These are phyloP conservation scores for Spinibarbus caldwelli DNA, from an alignment of 2,797 vertebrate species.

Conservation along the genomic window DNA sequence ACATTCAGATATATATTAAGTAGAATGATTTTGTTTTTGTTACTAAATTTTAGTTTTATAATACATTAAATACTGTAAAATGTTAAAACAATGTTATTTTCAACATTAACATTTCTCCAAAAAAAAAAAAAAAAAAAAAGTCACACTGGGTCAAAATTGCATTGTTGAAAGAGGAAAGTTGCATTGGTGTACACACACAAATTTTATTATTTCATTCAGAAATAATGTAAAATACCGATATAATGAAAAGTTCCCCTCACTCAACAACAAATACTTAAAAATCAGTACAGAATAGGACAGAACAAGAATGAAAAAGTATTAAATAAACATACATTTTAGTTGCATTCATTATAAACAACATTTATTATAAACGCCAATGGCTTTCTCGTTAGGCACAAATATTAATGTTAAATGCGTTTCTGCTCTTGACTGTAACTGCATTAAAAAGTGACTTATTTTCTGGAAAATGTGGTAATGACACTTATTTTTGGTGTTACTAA, in stretches of 20 bases:
- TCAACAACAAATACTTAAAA: too few species aligned
- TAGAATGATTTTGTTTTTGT: background rate
- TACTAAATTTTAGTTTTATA: background rate
- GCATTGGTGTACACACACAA: background rate
- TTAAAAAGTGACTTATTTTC: background rate
- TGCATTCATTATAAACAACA: too few species aligned
- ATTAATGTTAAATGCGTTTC: too few species aligned
- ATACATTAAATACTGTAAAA: background rate
- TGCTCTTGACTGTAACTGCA: too few species aligned
- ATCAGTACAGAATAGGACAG: too few species aligned
- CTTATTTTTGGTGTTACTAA: background rate
- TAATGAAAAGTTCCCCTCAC: background rate
- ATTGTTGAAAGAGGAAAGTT: background rate
- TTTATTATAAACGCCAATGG: background rate
- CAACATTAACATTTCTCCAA: background rate
- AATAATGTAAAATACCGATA: background rate
- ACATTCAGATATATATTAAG: background rate
- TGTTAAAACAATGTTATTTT: background rate
- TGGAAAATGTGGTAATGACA: background rate
- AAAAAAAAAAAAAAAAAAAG: too few species aligned
- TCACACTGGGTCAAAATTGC: background rate
- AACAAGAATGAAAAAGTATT: background rate
- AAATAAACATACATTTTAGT: background rate
- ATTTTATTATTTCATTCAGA: background rate
- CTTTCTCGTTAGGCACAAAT: too few species aligned